A percentile compares a stretch with the other conserved stretches of the same genome.
These are phyloP conservation scores for Cyprinodon tularosa DNA, from an alignment of 2,113 vertebrate genomes.

Conservation along the genomic window DNA sequence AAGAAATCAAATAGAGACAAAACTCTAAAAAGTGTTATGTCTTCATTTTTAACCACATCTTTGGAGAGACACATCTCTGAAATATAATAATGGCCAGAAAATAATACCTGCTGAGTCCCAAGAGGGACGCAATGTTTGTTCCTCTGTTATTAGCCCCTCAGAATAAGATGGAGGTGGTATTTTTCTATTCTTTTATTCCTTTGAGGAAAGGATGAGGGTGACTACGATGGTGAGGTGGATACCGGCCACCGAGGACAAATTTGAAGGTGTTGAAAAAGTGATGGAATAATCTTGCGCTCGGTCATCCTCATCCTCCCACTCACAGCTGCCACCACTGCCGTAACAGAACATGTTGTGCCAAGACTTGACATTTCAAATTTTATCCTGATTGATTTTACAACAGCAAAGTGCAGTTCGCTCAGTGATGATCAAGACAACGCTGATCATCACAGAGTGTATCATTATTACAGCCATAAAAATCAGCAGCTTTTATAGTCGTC, in stretches of 20 bases:
- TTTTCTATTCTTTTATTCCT: conserved; percentile 13
- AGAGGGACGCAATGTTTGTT: conserved; percentile 52
- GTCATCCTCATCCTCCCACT: conserved; percentile 64
- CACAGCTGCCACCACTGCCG: conserved; percentile 52
- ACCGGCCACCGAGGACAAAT: conserved; percentile 46
- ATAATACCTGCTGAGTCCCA: conserved; percentile 45
- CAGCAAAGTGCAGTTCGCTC: conserved; percentile 28
- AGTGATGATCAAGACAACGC: conserved; percentile 18
- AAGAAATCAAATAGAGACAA: conserved; percentile 38
- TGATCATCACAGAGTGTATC: conserved; percentile 10
- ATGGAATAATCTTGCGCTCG: conserved; percentile 56
- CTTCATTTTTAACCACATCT: conserved; percentile 32
- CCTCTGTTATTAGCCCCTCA: conserved; percentile 52
- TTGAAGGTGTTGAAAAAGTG: conserved; percentile 61
- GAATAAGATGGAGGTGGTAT: conserved; percentile 35
- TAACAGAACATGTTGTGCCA: conserved; percentile 59
- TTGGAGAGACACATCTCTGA: conserved; percentile 46
- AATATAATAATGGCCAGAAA: conserved; percentile 57
- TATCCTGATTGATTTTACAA: conserved; percentile 32
- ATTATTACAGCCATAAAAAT: conserved; percentile 18
- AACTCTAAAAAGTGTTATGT: conserved; percentile 7
- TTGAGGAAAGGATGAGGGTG: conserved; percentile 13
- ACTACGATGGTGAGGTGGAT: conserved; percentile 45
- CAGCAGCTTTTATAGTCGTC: background rate
- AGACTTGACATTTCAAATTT: conserved; percentile 58